These are phyloP conservation scores for Nesogale talazaci DNA, from an alignment of 2,113 vertebrate species.

Conservation along the genomic window DNA sequence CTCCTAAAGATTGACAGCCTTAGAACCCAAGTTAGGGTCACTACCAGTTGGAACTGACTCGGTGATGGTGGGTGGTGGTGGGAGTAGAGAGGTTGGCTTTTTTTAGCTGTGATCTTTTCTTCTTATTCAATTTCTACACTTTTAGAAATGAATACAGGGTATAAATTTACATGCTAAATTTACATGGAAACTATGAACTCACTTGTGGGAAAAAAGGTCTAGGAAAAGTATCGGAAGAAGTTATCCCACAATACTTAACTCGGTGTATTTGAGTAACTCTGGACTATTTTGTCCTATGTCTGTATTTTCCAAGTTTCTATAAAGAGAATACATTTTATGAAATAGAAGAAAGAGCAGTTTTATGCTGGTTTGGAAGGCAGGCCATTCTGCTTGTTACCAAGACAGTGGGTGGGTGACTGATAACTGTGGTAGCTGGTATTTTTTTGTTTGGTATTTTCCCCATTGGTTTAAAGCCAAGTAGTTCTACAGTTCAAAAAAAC, in stretches of 20 bases:
- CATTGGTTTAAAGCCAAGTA: background rate
- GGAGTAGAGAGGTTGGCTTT: background rate
- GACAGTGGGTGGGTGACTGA: background rate
- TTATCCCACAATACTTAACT: slow-evolving; percentile 29
- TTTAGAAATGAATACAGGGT: slow-evolving; percentile 41
- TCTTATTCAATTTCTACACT: slow-evolving; percentile 38
- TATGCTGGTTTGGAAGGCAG: slow-evolving; percentile 32
- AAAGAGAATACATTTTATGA: slow-evolving; percentile 7
- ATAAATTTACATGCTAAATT: slow-evolving; percentile 30
- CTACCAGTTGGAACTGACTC: no score
- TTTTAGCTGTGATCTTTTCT: background rate
- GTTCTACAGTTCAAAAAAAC: background rate
- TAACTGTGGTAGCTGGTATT: slow-evolving; percentile 3
- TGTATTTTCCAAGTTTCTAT: slow-evolving; percentile 6
- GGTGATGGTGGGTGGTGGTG: no score
- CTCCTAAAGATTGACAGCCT: no score
- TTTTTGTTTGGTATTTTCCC: slow-evolving; percentile 3
- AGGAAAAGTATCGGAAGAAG: background rate
- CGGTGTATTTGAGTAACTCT: background rate
- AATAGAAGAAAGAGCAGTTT: slow-evolving; percentile 30
- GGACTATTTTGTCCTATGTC: slow-evolving; percentile 19
- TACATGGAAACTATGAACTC: slow-evolving; percentile 6
- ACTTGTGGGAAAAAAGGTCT: slow-evolving; percentile 29
- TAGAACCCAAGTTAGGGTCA: no score
- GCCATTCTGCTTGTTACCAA: slow-evolving; percentile 23